Base-by-base conservation (phyloP, 1,140 invertebrate genomes). In the Metopolophium dirhodum region DNA sequence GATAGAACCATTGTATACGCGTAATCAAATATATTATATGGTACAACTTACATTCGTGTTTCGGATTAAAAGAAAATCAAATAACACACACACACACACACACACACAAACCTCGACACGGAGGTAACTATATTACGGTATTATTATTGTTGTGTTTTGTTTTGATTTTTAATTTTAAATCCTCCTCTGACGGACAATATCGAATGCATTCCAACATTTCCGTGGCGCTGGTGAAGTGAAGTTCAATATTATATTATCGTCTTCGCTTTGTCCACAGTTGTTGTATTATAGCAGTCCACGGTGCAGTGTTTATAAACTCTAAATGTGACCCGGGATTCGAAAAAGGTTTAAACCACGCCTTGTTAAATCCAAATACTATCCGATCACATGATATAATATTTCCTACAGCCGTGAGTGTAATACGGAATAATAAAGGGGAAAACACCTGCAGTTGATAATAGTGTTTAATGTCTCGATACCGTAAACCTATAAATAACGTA, bases 41-140 rank as follows among this genome's bases (percentile, higher is more conserved):
- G 61, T 77, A 35, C 11, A n/a, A n/a, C n/a, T 77, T n/a, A 77
- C 61, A 20, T 77, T 77, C 18, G 14, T 77, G 61, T 77, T 2
- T 18, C 61, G 61, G 30, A 77, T 77, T 77, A 77, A 77, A 77
- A 77, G 61, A 77, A 77, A 77, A 77, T 77, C 61, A 77, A 77
- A 77, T 7, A 77, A 77, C 61, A 77, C 30, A 77, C 18, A 77
- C 61, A 77, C 30, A 77, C 18, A 77, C 61, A 77, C 61, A 77
- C 30, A 77, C 18, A 77, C 61, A 77, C 30, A 77, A 77, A 7
- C 30, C 61, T n/a, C 30, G n/a, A 20, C 30, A n/a, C n/a, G 20
- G 4, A 68, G 26, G 57, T 61, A 77, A 77, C 41, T 41, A 77
- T 77, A 77, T 77, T 14, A n/a, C 18, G 2, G 11, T 51, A 18